Base-by-base conservation (phyloP, 2,888 invertebrate genomes). In the Agriopis marginaria region DNA sequence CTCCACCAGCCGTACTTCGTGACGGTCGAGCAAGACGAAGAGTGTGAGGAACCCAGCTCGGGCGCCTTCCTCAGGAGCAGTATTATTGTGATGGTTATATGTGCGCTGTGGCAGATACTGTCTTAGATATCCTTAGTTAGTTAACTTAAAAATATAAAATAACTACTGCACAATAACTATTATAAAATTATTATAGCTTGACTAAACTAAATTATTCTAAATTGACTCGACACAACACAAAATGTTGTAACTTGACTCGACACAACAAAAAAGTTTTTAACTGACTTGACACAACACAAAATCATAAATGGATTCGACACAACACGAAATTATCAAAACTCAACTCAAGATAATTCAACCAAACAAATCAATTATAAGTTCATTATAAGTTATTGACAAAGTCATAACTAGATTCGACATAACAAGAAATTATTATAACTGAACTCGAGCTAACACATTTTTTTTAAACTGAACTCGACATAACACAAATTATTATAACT, bases 31-130 rank as follows among this genome's bases (percentile, higher is more conserved):
- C 93, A 94, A 0, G 75, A 76, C 1, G 86, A 83, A 0, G 81
- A 86, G 0, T 94, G 94, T 61, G 77, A 79, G 2, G 90, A 90
- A 32, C 93, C 93, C 0, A 89, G 83, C 69, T 86, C 91, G 0
- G 85, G 89, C 0, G 72, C 81, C 40, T 66, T 90, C 55, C 70
- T 89, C 49, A 88, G 82, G 68, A 90, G 87, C 82, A 93, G 93
- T 85, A 79, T 91, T 76, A 79, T 91, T 61, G 76, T 91, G 12
- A 76, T 91, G 63, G 72, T 90, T 49, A 64, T 90, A 6, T 90
- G 91, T 73, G 79, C 80, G 50, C 44, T 86, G 32, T 69, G 89
- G 59, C 89, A 88, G 66, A 63, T 74, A 45, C 60, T 74, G 23
- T 74, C 70, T 12, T 75, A 70, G 53, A 66, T 42, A 23, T 10